These are phyloP conservation scores for Grallaria varia DNA, from an alignment of 2,113 vertebrate species.

Conservation along the genomic window DNA sequence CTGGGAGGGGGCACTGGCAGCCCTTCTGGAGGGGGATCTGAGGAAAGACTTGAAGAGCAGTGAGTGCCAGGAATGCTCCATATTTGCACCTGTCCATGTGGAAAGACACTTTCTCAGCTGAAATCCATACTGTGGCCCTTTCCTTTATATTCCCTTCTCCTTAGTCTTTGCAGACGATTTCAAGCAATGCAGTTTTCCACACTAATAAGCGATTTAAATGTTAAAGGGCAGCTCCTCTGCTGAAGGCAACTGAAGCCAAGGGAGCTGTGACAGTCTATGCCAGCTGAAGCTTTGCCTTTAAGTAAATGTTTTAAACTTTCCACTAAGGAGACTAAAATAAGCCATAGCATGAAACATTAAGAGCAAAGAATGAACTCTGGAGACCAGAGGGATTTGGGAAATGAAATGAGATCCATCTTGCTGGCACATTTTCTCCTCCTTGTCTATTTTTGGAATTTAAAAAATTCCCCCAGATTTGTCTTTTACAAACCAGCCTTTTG, in stretches of 20 bases:
- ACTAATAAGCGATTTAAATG: constrained; percentile 28
- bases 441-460: constrained; percentile 64
- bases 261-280: constrained; percentile 51
- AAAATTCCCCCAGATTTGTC: constrained; percentile 52
- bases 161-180: constrained; percentile 21
- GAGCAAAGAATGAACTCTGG: constrained; percentile 61
- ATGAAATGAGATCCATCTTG: constrained; percentile 65
- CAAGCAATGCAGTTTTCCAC: constrained; percentile 29
- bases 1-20: neutral
- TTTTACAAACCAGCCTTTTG: constrained; percentile 57
- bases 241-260: constrained; percentile 1
- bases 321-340: constrained; percentile 67
- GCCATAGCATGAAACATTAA: constrained; percentile 65
- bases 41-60: neutral
- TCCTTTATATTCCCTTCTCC: neutral
- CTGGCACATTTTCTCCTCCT: constrained; percentile 14
- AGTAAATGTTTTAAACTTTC: constrained; percentile 65
- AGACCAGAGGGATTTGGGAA: constrained; percentile 62
- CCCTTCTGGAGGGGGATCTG: neutral
- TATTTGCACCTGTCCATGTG: neutral
- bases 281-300: constrained; percentile 60
- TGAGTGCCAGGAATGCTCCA: neutral
- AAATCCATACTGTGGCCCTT: neutral
- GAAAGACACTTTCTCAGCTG: neutral
- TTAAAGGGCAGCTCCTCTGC: constrained; percentile 31